A percentile compares a stretch with the other conserved stretches of the same genome.
Evolutionary conservation across 2,113 vertebrate species (phyloP).

Genomic region (Larimichthys crocea): DNA sequence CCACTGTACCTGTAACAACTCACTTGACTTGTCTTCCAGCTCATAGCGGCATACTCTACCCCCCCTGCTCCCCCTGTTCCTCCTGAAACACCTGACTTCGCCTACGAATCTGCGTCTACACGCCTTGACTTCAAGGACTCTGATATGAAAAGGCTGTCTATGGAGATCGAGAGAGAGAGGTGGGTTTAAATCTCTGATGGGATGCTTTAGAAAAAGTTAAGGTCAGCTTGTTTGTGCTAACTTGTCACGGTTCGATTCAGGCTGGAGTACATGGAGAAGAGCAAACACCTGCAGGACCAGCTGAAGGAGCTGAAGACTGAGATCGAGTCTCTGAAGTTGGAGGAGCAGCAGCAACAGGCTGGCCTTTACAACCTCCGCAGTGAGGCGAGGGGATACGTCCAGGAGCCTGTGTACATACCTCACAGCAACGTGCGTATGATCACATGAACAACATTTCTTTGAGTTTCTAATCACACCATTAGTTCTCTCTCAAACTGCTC

Average conservation of each 20-base stretch:
- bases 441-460: not conserved
- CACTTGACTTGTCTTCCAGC: constrained; percentile 57
- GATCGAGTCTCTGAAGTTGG: constrained; percentile 91
- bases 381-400: constrained; percentile 75
- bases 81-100: constrained; percentile 79
- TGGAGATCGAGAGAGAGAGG: constrained; percentile 95
- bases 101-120: constrained; percentile 81
- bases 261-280: constrained; percentile 94
- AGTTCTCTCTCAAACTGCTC: not conserved
- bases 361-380: constrained; percentile 77
- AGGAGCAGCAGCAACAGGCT: constrained; percentile 90
- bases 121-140: constrained; percentile 91
- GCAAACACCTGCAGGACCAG: constrained; percentile 91
- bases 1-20: not conserved
- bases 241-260: constrained; percentile 60
- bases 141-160: constrained; percentile 93
- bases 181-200: constrained; percentile 44
- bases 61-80: constrained; percentile 73
- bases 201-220: not conserved
- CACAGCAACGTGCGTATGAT: constrained; percentile 81
- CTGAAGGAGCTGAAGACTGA: constrained; percentile 92
- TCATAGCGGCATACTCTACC: constrained; percentile 83
- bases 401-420: constrained; percentile 83
- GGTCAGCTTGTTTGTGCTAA: not conserved
- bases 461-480: not conserved